Percentiles rank a stretch among this genome's conserved stretches.
phyloP scores from a whole-genome alignment of 2,888 invertebrate species.

The Lobophora halterata region DNA sequence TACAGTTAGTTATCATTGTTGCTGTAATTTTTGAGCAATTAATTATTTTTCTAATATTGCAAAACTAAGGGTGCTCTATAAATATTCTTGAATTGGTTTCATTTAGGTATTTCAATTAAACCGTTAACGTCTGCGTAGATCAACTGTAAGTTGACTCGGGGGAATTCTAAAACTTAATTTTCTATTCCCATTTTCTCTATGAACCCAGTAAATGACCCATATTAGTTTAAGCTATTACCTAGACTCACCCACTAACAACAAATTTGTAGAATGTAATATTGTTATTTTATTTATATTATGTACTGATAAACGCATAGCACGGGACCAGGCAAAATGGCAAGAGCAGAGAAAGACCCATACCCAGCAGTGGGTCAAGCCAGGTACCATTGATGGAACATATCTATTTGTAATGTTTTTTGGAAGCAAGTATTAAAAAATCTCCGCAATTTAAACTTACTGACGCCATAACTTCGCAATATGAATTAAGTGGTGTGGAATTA shows the following conservation, averaged over 20 bases:
- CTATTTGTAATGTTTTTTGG: too few relatives aligned
- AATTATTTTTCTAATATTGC: neutral
- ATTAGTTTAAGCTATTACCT: too few relatives aligned
- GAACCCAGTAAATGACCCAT: too few relatives aligned
- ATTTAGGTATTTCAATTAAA: constrained; percentile 17
- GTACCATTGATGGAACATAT: too few relatives aligned
- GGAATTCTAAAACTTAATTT: constrained; percentile 10
- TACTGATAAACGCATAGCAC: too few relatives aligned
- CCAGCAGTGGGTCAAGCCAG: too few relatives aligned
- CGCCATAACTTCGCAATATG: constrained; percentile 23
- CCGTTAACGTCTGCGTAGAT: constrained; percentile 11
- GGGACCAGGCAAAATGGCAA: too few relatives aligned
- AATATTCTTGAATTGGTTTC: constrained; percentile 6
- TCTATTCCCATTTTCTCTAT: constrained; percentile 5
- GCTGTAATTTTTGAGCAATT: neutral
- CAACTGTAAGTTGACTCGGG: constrained; percentile 10
- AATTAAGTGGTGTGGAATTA: constrained; percentile 24
- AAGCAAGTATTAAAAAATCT: too few relatives aligned
- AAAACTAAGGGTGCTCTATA: neutral
- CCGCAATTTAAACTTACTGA: constrained; percentile 18
- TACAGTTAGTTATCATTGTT: neutral
- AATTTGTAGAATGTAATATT: too few relatives aligned
- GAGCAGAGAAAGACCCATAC: too few relatives aligned
- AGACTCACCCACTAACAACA: too few relatives aligned
- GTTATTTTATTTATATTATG: neutral